These are phyloP conservation scores for Petroica traversi DNA, from an alignment of 2,113 vertebrate species.

Conservation along the genomic window DNA sequence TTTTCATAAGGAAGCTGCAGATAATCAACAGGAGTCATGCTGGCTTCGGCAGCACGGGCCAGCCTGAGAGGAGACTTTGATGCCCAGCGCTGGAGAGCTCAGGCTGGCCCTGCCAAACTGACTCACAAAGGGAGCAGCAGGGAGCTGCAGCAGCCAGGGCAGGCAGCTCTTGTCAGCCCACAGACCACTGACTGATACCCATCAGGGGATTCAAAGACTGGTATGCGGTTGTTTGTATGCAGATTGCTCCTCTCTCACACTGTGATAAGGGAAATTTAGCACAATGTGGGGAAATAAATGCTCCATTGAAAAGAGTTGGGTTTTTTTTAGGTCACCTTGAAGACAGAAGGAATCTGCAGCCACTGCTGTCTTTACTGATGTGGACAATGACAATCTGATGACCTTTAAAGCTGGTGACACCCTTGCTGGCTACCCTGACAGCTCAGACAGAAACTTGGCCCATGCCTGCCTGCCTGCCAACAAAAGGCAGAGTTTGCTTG, in stretches of 20 bases:
- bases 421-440: neutral
- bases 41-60: neutral
- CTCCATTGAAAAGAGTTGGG: neutral
- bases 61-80: constrained; percentile 32
- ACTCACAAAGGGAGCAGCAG: constrained; percentile 31
- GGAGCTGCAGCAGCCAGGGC: neutral
- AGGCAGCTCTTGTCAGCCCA: neutral
- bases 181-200: neutral
- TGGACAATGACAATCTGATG: constrained; percentile 28
- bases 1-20: constrained; percentile 43
- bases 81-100: neutral
- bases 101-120: neutral
- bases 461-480: neutral
- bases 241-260: neutral
- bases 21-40: neutral
- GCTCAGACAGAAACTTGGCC: neutral
- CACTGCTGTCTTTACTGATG: neutral
- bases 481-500: neutral
- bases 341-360: constrained; percentile 1
- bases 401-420: constrained; percentile 34
- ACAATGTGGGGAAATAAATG: constrained; percentile 1
- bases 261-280: neutral
- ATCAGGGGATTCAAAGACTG: neutral
- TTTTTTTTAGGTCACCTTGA: constrained; percentile 21
- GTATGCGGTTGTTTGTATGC: constrained; percentile 42